Base-by-base conservation (phyloP, 23 tunicate species). In the Ciona savignyi region DNA sequence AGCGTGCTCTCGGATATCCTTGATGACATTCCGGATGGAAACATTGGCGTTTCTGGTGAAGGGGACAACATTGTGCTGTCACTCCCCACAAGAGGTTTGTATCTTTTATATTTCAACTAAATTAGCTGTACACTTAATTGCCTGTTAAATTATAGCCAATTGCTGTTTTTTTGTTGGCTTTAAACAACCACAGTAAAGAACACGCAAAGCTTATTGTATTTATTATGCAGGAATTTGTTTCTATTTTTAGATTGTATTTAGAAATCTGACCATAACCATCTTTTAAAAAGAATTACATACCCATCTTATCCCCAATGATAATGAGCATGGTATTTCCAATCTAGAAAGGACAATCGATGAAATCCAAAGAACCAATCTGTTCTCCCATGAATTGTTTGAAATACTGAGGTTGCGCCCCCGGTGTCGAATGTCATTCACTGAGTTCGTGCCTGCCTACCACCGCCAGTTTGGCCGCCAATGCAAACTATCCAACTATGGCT, bases 401-500 rank as follows among this genome's bases (percentile, higher is more conserved):
- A 79, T 90, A 19, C 77, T 90, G 34, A 71, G 76, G 31, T 31
- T 63, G 3, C 82, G 79, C 15, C 85, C 77, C 6, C 70, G 63
- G 3, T 79, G 51, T 63, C 64, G 80, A 19, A 82, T 89, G 74
- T 65, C 81, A 23, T 90, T 90, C 66, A 84, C 88, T 11, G 97
- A 83, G 34, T 90, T 90, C 71, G 88, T 90, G 1, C 97, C 97
- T 3, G 64, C 82, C 4, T 90, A 90, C 60, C 97, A 90, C 62
- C 82, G 90, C 19, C 90, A 84, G 33, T 90, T 78, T 60, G 90
- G 90, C 19, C 77, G 97, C 0, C 97, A 90, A 61, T 90, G 97
- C 74, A 83, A 80, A 56, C 66, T 90, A 22, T 29, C 82, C 28
- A 79, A 84, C 31, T 90, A 83, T 62, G 97, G 97, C 6, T 90